Conservation (phyloP, 2,888 invertebrate genomes). For the Acrocyrtus sp. region DNA sequence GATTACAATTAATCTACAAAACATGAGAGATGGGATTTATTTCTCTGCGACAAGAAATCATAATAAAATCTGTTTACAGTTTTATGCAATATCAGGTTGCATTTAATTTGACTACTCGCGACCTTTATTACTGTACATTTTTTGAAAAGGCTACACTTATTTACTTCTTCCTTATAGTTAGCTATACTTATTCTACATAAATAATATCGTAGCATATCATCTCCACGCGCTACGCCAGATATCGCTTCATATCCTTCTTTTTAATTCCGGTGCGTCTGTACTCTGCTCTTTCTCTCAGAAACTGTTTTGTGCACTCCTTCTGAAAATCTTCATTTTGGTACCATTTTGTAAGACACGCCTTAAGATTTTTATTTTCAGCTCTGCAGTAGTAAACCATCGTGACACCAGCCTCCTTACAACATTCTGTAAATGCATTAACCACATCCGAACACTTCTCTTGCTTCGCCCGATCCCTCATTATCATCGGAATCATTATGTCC, state of each 20-base stretch:
- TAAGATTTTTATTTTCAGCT: constrained; percentile 75
- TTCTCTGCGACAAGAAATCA: too few species aligned
- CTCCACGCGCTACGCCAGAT: constrained; percentile 34
- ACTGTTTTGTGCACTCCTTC: constrained; percentile 79
- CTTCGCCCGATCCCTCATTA: constrained; percentile 85
- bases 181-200: background rate
- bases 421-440: constrained; percentile 74
- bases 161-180: too few species aligned
- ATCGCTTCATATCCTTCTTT: constrained; percentile 42
- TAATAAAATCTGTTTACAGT: too few species aligned
- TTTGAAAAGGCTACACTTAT: too few species aligned
- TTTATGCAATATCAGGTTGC: too few species aligned
- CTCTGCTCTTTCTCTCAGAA: constrained; percentile 82
- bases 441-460: constrained; percentile 79
- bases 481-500: constrained; percentile 89
- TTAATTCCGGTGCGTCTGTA: constrained; percentile 82
- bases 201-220: background rate
- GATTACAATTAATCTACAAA: too few species aligned
- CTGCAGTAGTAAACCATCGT: constrained; percentile 81
- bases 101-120: too few species aligned
- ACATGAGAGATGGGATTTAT: too few species aligned
- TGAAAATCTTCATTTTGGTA: constrained; percentile 80
- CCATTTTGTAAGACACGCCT: constrained; percentile 79
- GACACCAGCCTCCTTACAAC: constrained; percentile 76
- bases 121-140: too few species aligned